Conservation (phyloP, 2,888 invertebrate species). For the Spodoptera littoralis region DNA sequence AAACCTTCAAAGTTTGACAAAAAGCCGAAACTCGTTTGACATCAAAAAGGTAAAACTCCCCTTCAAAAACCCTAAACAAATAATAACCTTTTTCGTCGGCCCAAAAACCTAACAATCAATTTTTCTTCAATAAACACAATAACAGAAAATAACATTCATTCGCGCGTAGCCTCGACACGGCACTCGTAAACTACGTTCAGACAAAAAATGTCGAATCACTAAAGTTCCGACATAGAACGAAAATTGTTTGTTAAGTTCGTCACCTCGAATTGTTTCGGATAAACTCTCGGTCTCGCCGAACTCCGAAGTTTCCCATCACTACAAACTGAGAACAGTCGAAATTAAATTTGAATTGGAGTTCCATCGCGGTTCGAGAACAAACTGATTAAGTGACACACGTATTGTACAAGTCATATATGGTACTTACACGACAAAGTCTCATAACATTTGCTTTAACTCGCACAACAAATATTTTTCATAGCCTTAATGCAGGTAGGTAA, state of each 20-base stretch:
- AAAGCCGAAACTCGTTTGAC: too few relatives aligned
- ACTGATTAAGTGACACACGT: conserved; percentile 10
- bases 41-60: conserved; percentile 5
- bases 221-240: conserved; percentile 49
- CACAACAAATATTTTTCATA: conserved; percentile 42
- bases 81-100: conserved; percentile 12
- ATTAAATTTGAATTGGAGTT: conserved; percentile 50
- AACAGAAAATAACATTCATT: conserved; percentile 40
- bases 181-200: conserved; percentile 42
- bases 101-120: conserved; percentile 38
- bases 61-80: conserved; percentile 18
- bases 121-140: conserved; percentile 48
- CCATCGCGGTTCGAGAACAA: conserved; percentile 23
- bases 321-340: conserved; percentile 29
- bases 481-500: conserved; percentile 45
- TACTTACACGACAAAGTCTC: conserved; percentile 4
- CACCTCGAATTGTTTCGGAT: conserved; percentile 62
- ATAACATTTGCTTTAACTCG: background rate
- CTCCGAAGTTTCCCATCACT: conserved; percentile 43
- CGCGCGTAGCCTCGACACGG: conserved; percentile 37
- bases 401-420: conserved; percentile 4
- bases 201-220: conserved; percentile 55
- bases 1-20: too few relatives aligned
- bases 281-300: conserved; percentile 51
- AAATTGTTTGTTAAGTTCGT: conserved; percentile 65